phyloP scores from a whole-genome alignment of 2,888 invertebrate genomes.

The Caenorhabditis becei region DNA sequence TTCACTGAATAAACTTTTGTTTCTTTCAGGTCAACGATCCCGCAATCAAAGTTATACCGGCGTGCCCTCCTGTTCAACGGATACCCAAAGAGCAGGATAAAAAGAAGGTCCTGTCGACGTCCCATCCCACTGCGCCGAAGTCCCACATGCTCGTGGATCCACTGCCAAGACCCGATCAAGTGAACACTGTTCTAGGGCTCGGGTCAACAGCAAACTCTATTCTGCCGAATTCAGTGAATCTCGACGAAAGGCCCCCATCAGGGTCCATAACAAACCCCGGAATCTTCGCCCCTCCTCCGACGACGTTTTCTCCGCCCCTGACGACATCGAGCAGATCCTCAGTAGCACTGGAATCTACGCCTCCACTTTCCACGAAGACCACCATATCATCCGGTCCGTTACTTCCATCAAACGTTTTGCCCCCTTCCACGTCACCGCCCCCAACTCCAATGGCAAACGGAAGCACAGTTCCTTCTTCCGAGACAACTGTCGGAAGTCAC shows the following conservation, averaged over 20 bases:
- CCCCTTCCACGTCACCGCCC: constrained; percentile 9
- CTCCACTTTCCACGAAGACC: constrained; percentile 40
- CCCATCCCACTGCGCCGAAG: constrained; percentile 56
- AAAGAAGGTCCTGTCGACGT: constrained; percentile 26
- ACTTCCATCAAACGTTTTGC: constrained; percentile 19
- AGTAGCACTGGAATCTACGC: constrained; percentile 64
- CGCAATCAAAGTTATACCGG: constrained; percentile 72
- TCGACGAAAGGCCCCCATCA: constrained; percentile 44
- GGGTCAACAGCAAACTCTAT: constrained; percentile 16
- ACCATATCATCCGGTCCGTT: constrained; percentile 37
- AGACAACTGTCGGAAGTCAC: constrained; percentile 49
- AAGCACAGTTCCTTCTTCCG: constrained; percentile 27
- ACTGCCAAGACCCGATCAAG: constrained; percentile 54
- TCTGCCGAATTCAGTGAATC: constrained; percentile 7
- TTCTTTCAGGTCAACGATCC: constrained; percentile 72
- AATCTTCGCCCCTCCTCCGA: constrained; percentile 28
- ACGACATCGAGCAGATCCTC: constrained; percentile 66
- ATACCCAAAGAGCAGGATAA: constrained; percentile 33
- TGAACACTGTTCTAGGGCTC: constrained; percentile 37
- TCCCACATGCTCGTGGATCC: constrained; percentile 67
- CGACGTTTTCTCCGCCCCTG: constrained; percentile 66
- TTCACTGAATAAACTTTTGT: constrained; percentile 8
- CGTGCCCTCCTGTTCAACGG: constrained; percentile 61
- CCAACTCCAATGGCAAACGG: constrained; percentile 37
- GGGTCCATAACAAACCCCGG: constrained; percentile 19